Conservation (phyloP, 2,113 vertebrate genomes). For the Oceanites oceanicus region DNA sequence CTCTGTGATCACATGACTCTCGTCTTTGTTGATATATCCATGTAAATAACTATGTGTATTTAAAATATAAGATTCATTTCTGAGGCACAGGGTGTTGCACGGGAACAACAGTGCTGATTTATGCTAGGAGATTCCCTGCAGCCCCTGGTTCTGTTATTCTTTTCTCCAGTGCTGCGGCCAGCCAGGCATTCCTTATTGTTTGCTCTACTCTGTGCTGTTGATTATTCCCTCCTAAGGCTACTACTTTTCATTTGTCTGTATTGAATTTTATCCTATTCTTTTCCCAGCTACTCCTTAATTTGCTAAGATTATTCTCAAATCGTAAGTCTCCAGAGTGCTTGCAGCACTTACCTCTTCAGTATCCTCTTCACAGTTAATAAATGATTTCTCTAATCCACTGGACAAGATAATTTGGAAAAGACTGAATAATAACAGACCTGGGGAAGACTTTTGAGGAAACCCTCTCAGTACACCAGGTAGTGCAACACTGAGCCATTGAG, state of each 20-base stretch:
- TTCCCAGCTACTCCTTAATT: neutral
- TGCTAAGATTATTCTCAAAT: conserved; percentile 28
- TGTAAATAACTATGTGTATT: neutral
- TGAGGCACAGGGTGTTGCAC: neutral
- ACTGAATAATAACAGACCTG: neutral
- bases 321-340: conserved; percentile 4
- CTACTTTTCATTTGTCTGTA: conserved; percentile 27
- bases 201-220: neutral
- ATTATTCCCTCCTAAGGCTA: conserved; percentile 38
- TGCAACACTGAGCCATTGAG: neutral
- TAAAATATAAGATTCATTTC: neutral
- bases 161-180: neutral
- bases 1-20: neutral
- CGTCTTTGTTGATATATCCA: neutral
- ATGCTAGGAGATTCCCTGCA: neutral
- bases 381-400: conserved; percentile 37
- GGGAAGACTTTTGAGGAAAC: neutral
- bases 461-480: neutral
- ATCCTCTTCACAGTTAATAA: conserved; percentile 39
- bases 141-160: neutral
- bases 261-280: neutral
- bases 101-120: neutral
- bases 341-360: conserved; percentile 21
- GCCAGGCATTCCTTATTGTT: neutral
- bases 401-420: conserved; percentile 31